Percentiles rank a stretch among this genome's conserved stretches.
Evolutionary conservation across 2,113 vertebrate genomes (phyloP).

Genomic region (Okapia johnstoni): DNA sequence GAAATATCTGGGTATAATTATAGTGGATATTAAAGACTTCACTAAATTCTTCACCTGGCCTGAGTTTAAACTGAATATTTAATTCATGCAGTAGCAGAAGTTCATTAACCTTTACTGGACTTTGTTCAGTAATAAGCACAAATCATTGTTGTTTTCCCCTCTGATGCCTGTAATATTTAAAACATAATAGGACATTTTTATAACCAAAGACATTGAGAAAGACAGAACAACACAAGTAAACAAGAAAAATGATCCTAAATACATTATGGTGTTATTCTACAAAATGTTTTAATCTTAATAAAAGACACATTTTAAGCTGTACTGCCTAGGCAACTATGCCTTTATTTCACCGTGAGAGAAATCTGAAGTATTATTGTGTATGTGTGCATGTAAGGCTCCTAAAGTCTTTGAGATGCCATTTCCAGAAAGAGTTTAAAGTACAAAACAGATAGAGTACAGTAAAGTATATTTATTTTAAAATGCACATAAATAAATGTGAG

Average conservation of each 20-base stretch:
- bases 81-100: conserved; percentile 66
- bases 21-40: conserved; percentile 40
- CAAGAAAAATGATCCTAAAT: conserved; percentile 41
- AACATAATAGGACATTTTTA: conserved; percentile 69
- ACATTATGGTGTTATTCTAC: neutral
- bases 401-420: conserved; percentile 27
- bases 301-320: conserved; percentile 35
- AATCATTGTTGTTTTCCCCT: conserved; percentile 24
- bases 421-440: conserved; percentile 42
- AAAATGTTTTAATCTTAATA: conserved; percentile 56
- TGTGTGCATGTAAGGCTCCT: neutral
- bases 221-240: conserved; percentile 24
- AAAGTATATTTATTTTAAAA: conserved; percentile 58
- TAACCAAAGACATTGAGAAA: conserved; percentile 30
- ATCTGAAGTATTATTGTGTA: neutral
- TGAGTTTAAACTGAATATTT: conserved; percentile 56
- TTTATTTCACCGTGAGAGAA: neutral
- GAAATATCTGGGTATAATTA: conserved; percentile 58
- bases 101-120: conserved; percentile 69
- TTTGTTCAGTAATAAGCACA: conserved; percentile 64
- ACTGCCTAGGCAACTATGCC: neutral
- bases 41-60: conserved; percentile 59
- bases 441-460: conserved; percentile 48
- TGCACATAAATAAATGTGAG: conserved; percentile 3
- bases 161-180: conserved; percentile 72